phyloP scores from a whole-genome alignment of 2,797 vertebrate species.

The Onychomys leucogaster region DNA sequence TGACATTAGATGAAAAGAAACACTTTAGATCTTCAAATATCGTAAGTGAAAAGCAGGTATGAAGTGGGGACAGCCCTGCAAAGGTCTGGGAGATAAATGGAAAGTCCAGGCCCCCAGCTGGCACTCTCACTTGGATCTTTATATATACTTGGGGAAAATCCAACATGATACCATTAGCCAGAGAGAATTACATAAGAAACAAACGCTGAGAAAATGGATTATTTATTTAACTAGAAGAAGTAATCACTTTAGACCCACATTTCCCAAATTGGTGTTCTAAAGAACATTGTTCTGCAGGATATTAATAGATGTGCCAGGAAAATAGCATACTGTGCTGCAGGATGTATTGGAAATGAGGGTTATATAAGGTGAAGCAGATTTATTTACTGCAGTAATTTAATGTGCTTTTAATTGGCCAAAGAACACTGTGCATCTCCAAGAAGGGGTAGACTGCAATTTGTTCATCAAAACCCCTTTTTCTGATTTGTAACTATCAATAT shows the following conservation, averaged over 20 bases:
- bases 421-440: conserved; percentile 41
- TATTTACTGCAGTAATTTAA: conserved; percentile 71
- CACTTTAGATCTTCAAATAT: conserved; percentile 17
- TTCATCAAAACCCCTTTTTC: conserved; percentile 24
- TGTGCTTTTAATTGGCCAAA: conserved; percentile 71
- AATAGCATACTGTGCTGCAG: conserved; percentile 77
- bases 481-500: conserved; percentile 22
- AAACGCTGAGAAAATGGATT: conserved; percentile 79
- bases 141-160: conserved; percentile 67
- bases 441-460: conserved; percentile 30
- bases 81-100: conserved; percentile 21
- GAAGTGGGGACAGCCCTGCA: not conserved
- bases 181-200: conserved; percentile 78
- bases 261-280: conserved; percentile 81
- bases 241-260: conserved; percentile 81
- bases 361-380: conserved; percentile 77
- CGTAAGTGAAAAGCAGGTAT: conserved; percentile 24
- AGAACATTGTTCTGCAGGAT: conserved; percentile 80
- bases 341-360: conserved; percentile 75
- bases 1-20: conserved; percentile 26
- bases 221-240: conserved; percentile 81
- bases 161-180: conserved; percentile 66
- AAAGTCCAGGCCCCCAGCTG: not conserved
- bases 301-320: conserved; percentile 82
- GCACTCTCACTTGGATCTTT: conserved; percentile 12